These are phyloP conservation scores for Callimico goeldii DNA, from an alignment of 2,797 vertebrate species.

Conservation along the genomic window DNA sequence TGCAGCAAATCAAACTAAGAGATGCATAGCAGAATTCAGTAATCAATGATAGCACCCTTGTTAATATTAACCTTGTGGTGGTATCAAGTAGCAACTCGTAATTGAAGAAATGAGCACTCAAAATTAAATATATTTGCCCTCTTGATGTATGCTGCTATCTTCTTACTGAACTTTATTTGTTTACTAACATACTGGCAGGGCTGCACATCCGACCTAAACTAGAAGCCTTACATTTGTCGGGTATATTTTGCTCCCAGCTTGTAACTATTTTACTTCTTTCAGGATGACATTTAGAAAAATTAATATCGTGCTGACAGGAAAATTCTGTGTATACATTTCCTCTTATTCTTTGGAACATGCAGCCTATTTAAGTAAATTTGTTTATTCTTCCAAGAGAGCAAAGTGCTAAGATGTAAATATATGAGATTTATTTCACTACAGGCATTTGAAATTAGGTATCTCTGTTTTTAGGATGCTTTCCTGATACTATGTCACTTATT, in stretches of 20 bases:
- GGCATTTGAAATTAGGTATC: not conserved
- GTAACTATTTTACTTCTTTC: not conserved
- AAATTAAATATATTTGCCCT: not conserved
- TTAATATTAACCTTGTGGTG: not conserved
- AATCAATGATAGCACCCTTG: not conserved
- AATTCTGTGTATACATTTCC: not conserved
- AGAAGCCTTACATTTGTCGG: slow-evolving; percentile 15
- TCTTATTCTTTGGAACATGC: not conserved
- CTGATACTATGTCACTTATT: not conserved
- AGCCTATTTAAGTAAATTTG: not conserved
- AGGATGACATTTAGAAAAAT: not conserved
- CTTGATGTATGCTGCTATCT: not conserved
- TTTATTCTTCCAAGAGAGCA: slow-evolving; percentile 3
- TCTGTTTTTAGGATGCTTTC: not conserved
- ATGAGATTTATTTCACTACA: not conserved
- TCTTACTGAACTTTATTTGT: not conserved
- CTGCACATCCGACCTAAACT: not conserved
- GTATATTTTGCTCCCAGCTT: not conserved
- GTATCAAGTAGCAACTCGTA: not conserved
- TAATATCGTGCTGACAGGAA: not conserved
- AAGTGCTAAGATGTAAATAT: not conserved
- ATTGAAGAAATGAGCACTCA: not conserved
- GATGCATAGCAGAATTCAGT: not conserved
- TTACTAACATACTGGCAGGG: not conserved
- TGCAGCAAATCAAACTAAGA: not conserved